Evolutionary conservation across 2,888 invertebrate species (phyloP).

Genomic region (Myopa testacea): DNA sequence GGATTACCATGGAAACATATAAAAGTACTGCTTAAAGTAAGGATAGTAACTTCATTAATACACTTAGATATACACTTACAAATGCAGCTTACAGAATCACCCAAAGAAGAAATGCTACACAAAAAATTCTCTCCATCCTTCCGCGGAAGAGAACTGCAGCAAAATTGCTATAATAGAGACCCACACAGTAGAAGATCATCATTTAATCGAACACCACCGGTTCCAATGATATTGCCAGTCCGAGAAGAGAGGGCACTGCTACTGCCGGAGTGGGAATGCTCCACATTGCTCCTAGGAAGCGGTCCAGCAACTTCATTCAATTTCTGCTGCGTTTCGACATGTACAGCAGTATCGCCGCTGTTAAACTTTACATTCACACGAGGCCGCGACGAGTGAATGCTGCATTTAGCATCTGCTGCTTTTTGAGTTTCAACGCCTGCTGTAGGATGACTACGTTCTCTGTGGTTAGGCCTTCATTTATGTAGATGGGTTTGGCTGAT

Average conservation of each 20-base stretch:
- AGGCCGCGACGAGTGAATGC: slow-evolving; percentile 13
- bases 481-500: slow-evolving; percentile 14
- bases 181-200: too few relatives aligned
- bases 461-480: slow-evolving; percentile 15
- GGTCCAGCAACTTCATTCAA: neutral
- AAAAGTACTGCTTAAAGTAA: neutral
- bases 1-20: neutral
- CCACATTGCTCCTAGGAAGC: neutral
- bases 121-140: too few relatives aligned
- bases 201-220: too few relatives aligned
- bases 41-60: too few relatives aligned
- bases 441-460: neutral
- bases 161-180: too few relatives aligned
- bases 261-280: too few relatives aligned
- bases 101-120: too few relatives aligned
- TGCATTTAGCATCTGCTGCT: neutral
- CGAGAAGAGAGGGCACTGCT: too few relatives aligned
- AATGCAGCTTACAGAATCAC: too few relatives aligned
- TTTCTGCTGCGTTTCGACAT: neutral
- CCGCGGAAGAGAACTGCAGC: too few relatives aligned
- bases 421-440: slow-evolving; percentile 3
- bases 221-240: too few relatives aligned
- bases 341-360: neutral
- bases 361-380: neutral
- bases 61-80: neutral